Evolutionary conservation across 2,113 vertebrate species (phyloP), one percentile per base, ranked within the genome.

Genomic region (Notarius lentiginosus): DNA sequence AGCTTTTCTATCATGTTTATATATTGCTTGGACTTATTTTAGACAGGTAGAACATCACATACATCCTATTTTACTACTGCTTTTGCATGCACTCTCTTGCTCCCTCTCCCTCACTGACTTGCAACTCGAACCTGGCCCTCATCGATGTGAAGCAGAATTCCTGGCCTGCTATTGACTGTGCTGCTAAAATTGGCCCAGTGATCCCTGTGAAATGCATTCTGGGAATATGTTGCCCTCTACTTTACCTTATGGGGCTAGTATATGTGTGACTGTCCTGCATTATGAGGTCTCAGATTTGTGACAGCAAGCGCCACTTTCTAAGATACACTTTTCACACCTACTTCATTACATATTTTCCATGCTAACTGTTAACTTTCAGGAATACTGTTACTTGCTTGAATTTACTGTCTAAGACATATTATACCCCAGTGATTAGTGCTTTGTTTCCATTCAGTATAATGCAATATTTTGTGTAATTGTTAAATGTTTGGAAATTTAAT

Each of bases 131-230:
- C 80, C 73, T 55, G 12, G 65, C 53, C 88, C 82, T 88, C 88
- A n/a, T 90, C 77, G 86, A 91, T 92, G 90, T 92, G 89, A 90
- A 91, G 83, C 91, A 91, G 86, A 51, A 89, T 89, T 91, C 89
- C 89, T 88, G 49, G 53, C 73, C 85, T 90, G 81, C 89, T 84
- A 91, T 93, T 94, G 93, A 93, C 91, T 84, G 75, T 80, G 18
- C 82, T 83, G 91, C 94, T 95, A 95, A 94, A 94, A 94, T 94
- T 94, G 94, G 92, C 92, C 92, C 85, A 87, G 84, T 94, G 95
- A 93, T 94, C 93, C 92, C 92, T 90, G 86, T 93, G 92, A 93
- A 95, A 94, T 95, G 94, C 94, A 95, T 94, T 93, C 93, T 95
- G 94, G 93, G 93, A 94, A 94, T 94, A 93, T 93, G 70, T 73